These are phyloP conservation scores for Setophaga petechia DNA, from an alignment of 2,113 vertebrate species.

Conservation along the genomic window DNA sequence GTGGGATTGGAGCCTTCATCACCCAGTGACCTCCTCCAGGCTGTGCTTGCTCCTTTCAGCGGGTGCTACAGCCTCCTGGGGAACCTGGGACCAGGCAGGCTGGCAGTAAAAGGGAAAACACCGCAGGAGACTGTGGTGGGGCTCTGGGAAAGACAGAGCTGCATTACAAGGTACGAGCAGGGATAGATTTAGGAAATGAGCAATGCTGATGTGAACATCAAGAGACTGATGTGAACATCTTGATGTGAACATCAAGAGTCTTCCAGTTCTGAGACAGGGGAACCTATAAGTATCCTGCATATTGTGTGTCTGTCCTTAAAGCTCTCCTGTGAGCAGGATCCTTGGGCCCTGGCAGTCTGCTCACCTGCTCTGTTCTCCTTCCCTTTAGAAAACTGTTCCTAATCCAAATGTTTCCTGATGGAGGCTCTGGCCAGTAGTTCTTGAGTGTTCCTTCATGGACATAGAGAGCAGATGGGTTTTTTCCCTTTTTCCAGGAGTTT, in stretches of 20 bases:
- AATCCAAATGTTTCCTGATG: not conserved
- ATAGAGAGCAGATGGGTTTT: not conserved
- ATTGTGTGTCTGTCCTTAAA: not conserved
- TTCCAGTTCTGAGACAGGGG: not conserved
- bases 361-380: not conserved
- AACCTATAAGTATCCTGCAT: not conserved
- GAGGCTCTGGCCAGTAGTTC: not conserved
- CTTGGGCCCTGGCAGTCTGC: not conserved
- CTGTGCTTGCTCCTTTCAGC: conserved; percentile 7
- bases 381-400: not conserved
- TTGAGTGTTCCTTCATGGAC: not conserved
- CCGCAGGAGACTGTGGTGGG: fast-evolving
- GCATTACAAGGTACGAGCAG: not conserved
- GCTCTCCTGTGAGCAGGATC: not conserved
- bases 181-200: not conserved
- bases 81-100: not conserved
- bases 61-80: not conserved
- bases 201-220: not conserved
- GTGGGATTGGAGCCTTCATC: not conserved
- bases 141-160: not conserved
- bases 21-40: not conserved
- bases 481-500: not conserved
- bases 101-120: not conserved
- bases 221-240: not conserved
- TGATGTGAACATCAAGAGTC: not conserved